Evolutionary conservation across 2,888 invertebrate species (phyloP).

Genomic region (Drosophila monieri): DNA sequence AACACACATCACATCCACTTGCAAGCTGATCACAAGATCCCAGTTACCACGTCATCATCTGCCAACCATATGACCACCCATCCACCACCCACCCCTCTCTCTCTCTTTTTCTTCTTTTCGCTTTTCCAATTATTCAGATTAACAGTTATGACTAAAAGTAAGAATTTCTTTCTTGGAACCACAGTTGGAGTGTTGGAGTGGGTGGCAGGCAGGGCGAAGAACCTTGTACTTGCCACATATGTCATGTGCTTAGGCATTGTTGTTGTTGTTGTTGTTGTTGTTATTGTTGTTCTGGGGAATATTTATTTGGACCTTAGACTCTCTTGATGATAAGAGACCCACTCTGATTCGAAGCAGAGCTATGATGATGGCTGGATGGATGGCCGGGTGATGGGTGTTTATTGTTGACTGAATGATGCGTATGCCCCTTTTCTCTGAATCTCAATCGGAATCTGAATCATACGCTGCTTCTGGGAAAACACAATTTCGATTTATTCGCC

Average conservation of each 20-base stretch:
- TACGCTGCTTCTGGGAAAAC: constrained; percentile 22
- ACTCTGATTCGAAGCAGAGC: constrained; percentile 27
- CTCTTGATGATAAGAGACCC: constrained; percentile 27
- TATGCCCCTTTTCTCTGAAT: background rate
- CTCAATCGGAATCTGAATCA: constrained; percentile 17
- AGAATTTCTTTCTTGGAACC: background rate
- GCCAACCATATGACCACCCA: no score
- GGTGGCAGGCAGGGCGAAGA: constrained; percentile 23
- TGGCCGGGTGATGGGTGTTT: constrained; percentile 3
- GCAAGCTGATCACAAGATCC: constrained; percentile 34
- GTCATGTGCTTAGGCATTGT: constrained; percentile 21
- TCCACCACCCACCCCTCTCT: background rate
- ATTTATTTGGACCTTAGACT: constrained; percentile 44
- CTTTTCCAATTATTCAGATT: no score
- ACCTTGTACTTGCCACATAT: constrained; percentile 22
- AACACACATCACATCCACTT: constrained; percentile 25
- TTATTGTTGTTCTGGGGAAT: constrained; percentile 28
- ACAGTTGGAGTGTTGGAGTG: no score
- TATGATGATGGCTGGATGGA: background rate
- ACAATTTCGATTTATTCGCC: constrained; percentile 22
- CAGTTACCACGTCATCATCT: background rate
- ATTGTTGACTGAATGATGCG: constrained; percentile 9
- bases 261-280: constrained; percentile 7
- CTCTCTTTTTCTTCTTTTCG: background rate
- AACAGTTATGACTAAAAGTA: no score